phyloP scores from a whole-genome alignment of 2,888 invertebrate species.

The Nephrocerus scutellatus region DNA sequence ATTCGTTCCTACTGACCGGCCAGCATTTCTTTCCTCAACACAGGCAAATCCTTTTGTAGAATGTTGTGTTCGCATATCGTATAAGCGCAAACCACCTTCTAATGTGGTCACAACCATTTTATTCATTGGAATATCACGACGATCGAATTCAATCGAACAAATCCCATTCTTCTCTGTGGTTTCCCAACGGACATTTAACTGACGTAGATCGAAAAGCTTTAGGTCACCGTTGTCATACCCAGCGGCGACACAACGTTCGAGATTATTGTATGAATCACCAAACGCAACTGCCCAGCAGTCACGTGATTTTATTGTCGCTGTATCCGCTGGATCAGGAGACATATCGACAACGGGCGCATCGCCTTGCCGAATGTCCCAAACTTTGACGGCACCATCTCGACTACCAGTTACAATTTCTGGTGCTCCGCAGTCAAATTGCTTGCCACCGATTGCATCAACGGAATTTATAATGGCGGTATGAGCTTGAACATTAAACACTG shows the following conservation, averaged over 20 bases:
- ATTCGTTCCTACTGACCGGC: constrained; percentile 45
- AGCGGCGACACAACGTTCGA: constrained; percentile 79
- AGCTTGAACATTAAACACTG: constrained; percentile 70
- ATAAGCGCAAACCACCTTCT: constrained; percentile 84
- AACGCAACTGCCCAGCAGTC: constrained; percentile 95
- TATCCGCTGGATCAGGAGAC: constrained; percentile 38
- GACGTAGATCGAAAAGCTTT: constrained; percentile 84
- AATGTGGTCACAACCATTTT: constrained; percentile 86
- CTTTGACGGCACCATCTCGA: constrained; percentile 87
- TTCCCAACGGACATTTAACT: constrained; percentile 82
- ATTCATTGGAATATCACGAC: constrained; percentile 91
- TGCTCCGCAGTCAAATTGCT: constrained; percentile 74
- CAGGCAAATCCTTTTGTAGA: constrained; percentile 77
- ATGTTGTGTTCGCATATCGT: constrained; percentile 83
- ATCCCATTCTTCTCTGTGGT: constrained; percentile 88
- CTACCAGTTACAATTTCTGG: constrained; percentile 94
- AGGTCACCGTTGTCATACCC: constrained; percentile 96
- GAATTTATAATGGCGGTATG: constrained; percentile 84
- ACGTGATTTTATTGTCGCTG: constrained; percentile 45
- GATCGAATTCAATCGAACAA: constrained; percentile 82
- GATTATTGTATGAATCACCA: constrained; percentile 81
- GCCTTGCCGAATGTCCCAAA: constrained; percentile 92
- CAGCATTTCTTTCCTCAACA: constrained; percentile 48
- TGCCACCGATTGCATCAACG: constrained; percentile 87
- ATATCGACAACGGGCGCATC: constrained; percentile 84